Conservation (phyloP, 92 coral and sea anemone species). For the Parazoanthus darwini region DNA sequence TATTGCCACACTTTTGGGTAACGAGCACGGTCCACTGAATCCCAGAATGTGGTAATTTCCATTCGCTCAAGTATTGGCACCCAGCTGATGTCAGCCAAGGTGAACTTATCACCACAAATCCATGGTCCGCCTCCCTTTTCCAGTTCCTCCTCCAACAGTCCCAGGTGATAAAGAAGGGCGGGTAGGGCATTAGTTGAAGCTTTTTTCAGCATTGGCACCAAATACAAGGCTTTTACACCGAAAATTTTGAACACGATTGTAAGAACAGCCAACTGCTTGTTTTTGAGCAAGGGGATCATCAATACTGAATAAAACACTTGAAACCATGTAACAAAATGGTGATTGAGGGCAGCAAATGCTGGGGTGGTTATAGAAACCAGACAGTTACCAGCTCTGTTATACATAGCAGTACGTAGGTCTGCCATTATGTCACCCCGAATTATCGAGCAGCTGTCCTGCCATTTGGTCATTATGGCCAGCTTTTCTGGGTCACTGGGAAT, state of each 20-base stretch:
- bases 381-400: slow-evolving; percentile 30
- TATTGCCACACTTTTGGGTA: slow-evolving; percentile 39
- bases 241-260: not conserved
- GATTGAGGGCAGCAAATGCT: not conserved
- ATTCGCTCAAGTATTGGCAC: slow-evolving; percentile 32
- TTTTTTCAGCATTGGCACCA: slow-evolving; percentile 12
- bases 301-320: not conserved
- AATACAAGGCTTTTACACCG: slow-evolving; percentile 29
- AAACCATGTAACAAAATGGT: not conserved
- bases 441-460: slow-evolving; percentile 44
- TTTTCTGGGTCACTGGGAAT: slow-evolving; percentile 35
- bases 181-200: slow-evolving; percentile 36
- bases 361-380: not conserved
- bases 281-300: slow-evolving; percentile 22
- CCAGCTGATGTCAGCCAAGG: slow-evolving; percentile 42
- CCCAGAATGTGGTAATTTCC: slow-evolving; percentile 34
- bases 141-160: slow-evolving; percentile 30
- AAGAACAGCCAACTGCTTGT: not conserved
- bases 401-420: slow-evolving; percentile 5
- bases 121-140: slow-evolving; percentile 36
- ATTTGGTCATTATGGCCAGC: slow-evolving; percentile 34
- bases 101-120: slow-evolving; percentile 39
- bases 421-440: not conserved
- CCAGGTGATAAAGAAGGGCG: slow-evolving; percentile 44
- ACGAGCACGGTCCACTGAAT: slow-evolving; percentile 12